phyloP scores from a whole-genome alignment of 2,113 vertebrate species.

The Periophthalmus modestus region DNA sequence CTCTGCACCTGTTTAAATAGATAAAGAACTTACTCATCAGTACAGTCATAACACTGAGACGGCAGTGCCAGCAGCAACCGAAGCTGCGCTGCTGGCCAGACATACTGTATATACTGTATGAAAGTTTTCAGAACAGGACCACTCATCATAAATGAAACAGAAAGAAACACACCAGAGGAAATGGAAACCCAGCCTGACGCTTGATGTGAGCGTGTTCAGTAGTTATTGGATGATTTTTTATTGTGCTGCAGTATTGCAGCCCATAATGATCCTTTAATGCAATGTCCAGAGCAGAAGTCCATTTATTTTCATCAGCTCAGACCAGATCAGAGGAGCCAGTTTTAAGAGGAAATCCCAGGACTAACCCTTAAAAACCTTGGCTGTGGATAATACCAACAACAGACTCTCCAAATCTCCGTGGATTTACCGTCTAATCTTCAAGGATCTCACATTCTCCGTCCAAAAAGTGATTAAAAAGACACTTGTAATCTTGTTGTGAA shows the following conservation, averaged over 20 bases:
- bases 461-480: slow-evolving; percentile 47
- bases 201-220: background rate
- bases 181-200: background rate
- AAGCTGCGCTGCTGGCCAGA: background rate
- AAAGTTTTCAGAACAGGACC: background rate
- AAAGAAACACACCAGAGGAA: background rate
- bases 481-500: slow-evolving; percentile 15
- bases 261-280: background rate
- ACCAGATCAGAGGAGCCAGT: slow-evolving; percentile 49
- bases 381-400: slow-evolving; percentile 49
- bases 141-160: background rate
- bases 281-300: slow-evolving; percentile 10
- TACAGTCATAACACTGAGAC: background rate
- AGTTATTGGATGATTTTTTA: background rate
- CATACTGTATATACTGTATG: too few species aligned
- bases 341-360: slow-evolving; percentile 52
- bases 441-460: slow-evolving; percentile 30
- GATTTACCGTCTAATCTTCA: slow-evolving; percentile 69
- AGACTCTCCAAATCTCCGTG: slow-evolving; percentile 55
- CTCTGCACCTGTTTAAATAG: background rate
- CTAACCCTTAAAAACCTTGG: slow-evolving; percentile 37
- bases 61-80: background rate
- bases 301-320: slow-evolving; percentile 55
- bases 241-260: background rate
- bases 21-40: background rate